Conservation (phyloP, 2,113 vertebrate genomes). For the Microtus ochrogaster region DNA sequence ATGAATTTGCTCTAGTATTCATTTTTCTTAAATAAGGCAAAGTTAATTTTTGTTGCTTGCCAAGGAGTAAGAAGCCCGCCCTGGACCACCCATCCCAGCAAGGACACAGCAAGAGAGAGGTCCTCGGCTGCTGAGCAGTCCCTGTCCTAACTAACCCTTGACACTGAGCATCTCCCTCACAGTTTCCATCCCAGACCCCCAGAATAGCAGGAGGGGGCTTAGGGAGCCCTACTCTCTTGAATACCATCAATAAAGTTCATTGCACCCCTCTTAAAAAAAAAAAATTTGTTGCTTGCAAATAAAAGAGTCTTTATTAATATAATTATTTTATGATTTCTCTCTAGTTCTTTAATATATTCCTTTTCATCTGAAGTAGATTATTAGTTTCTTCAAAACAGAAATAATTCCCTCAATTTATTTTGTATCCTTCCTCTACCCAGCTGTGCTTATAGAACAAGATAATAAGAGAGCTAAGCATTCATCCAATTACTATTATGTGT, state of each 20-base stretch:
- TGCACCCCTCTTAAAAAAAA: too few relatives aligned
- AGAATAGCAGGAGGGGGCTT: too few relatives aligned
- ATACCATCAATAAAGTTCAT: too few relatives aligned
- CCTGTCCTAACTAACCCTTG: too few relatives aligned
- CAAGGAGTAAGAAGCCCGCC: too few relatives aligned
- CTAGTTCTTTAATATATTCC: conserved; percentile 48
- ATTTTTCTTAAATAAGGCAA: conserved; percentile 55
- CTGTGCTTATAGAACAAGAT: conserved; percentile 54
- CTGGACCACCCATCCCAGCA: too few relatives aligned
- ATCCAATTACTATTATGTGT: conserved; percentile 29
- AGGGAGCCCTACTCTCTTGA: too few relatives aligned
- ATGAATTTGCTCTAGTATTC: conserved; percentile 18
- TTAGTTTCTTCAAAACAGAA: conserved; percentile 55
- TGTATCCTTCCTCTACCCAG: conserved; percentile 11
- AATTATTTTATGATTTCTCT: conserved; percentile 70
- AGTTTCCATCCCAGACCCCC: too few relatives aligned
- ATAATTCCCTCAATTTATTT: conserved; percentile 61
- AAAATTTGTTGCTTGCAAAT: conserved; percentile 55
- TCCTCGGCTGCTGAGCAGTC: too few relatives aligned
- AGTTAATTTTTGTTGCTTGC: conserved; percentile 57
- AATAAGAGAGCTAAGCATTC: conserved; percentile 44
- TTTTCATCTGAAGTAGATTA: conserved; percentile 65
- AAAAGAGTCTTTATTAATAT: conserved; percentile 58
- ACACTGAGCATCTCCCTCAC: too few relatives aligned
- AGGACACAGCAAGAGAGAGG: too few relatives aligned